Evolutionary conservation across 35 echinoderm and acorn worm species (phyloP), one percentile per base, ranked within the genome.

Genomic region (Ophioderma brevispina): DNA sequence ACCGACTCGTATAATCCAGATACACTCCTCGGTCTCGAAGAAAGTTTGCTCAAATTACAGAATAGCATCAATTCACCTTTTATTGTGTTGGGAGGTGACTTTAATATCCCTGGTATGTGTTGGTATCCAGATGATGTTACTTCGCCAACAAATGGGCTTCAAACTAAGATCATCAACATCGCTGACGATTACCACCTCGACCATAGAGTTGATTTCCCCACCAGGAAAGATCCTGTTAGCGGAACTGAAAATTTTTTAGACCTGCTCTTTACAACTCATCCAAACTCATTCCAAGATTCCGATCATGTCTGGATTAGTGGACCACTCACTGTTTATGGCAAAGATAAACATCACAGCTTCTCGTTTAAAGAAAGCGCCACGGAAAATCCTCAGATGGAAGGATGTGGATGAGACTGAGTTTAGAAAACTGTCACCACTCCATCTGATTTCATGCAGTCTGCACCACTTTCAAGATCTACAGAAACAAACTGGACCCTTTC

Each of bases 11-110:
- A 42, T 28, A 84, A 84, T 19, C 32, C 30, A 84, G 21, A 84
- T 28, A 55, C 82, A 31, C 30, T 84, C 6, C 5, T 23, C 33
- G 43, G 41, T 33, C 37, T 87, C 25, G 37, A 77, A 23, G 88
- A 90, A 13, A 82, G 55, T 21, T 41, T 83, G 0, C 32, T 18
- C 13, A 90, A 82, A 79, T 40, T 90, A 18, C 32, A 64, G 5
- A 64, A 1, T 33, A 41, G 25, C 59, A n/a, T 82, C 1, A 82
- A 52, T 6, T 64, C 56, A 14, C 88, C 88, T 32, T 82, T 82
- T 76, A 40, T 84, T 1, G 76, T 90, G 28, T 80, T 82, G 33
- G 88, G 88, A 3, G 88, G 88, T 1, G 88, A 90, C 32, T 90
- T 90, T 34, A 82, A 90, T 64, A 41, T 90, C 30, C 88, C 88